These are phyloP conservation scores for Sciaenops ocellatus DNA, from an alignment of 2,797 vertebrate genomes.

Conservation along the genomic window DNA sequence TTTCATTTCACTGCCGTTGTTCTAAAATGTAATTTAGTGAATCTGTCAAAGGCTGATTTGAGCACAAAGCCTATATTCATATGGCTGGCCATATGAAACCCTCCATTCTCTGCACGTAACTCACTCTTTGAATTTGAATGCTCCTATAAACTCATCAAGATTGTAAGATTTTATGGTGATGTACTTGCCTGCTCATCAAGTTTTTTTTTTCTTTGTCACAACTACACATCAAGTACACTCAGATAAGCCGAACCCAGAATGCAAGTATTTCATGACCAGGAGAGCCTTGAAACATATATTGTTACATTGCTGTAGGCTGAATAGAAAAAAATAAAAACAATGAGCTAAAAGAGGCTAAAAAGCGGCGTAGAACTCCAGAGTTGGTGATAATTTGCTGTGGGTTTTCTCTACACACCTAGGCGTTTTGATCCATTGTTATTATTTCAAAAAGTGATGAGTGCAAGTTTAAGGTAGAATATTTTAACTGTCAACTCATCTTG, in stretches of 20 bases:
- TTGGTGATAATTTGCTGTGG: neutral
- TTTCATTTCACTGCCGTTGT: neutral
- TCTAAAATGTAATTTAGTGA: neutral
- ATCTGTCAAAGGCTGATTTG: neutral
- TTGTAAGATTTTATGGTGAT: constrained; percentile 12
- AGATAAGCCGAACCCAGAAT: neutral
- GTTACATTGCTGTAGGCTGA: neutral
- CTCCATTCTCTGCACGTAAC: constrained; percentile 29
- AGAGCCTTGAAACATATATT: neutral
- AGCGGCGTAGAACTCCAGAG: neutral
- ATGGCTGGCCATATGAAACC: constrained; percentile 48
- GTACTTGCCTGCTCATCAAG: neutral
- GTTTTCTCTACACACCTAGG: neutral
- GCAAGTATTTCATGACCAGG: neutral
- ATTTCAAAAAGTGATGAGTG: neutral
- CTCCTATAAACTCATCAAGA: constrained; percentile 16
- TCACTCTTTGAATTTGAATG: constrained; percentile 1
- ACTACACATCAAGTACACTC: neutral
- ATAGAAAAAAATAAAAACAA: neutral
- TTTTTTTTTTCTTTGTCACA: neutral
- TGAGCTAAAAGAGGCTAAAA: neutral
- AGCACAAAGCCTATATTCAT: constrained; percentile 8
- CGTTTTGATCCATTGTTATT: neutral
- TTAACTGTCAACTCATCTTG: neutral
- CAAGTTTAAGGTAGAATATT: neutral